Evolutionary conservation across 2,113 vertebrate genomes (phyloP), one percentile per base, ranked within the genome.

Genomic region (Carassius carassius): DNA sequence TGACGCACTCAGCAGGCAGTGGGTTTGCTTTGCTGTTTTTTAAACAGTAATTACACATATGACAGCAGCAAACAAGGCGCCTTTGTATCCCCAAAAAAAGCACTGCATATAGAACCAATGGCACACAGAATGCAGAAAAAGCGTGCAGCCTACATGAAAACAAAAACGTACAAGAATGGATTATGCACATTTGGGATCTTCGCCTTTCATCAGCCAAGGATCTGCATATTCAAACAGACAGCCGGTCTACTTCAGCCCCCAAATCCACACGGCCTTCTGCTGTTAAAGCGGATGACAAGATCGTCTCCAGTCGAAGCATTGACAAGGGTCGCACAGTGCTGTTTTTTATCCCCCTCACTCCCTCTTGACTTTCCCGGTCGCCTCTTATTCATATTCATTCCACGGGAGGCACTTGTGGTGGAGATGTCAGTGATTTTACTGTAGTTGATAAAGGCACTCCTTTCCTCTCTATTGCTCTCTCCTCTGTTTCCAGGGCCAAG

Each of bases 271-370:
- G 29, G 87, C 78, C 76, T 60, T 80, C 89, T 81, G 77, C 84
- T 21, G 37, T 84, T 75, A 85, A 56, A 35, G 70, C 14, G 74
- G 85, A 85, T 86, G 75, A 90, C 86, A 85, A 63, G 67, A 77
- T 35, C 7, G 67, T 44, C 51, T 47, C 69, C 67, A 49, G 62
- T 23, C 65, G 56, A 4, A 13, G 86, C 84, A 91, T 91, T 89
- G 86, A 91, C 84, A 82, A 84, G 89, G 88, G 91, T 89, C 92
- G 91, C 90, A 90, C 83, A 86, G 87, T 82, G 32, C 69, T 60
- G 51, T 79, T 89, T 87, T 65, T 75, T 51, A 16, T 77, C 16
- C 83, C 58, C 86, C 49, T 54, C 41, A 0, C 86, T 89, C 86
- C 49, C 84, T 86, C 83, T 76, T 78, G 85, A 84, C 75, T 54